Evolutionary conservation across 2,888 invertebrate genomes (phyloP), one percentile per base, ranked within the genome.

Genomic region (Chorisops tibialis): DNA sequence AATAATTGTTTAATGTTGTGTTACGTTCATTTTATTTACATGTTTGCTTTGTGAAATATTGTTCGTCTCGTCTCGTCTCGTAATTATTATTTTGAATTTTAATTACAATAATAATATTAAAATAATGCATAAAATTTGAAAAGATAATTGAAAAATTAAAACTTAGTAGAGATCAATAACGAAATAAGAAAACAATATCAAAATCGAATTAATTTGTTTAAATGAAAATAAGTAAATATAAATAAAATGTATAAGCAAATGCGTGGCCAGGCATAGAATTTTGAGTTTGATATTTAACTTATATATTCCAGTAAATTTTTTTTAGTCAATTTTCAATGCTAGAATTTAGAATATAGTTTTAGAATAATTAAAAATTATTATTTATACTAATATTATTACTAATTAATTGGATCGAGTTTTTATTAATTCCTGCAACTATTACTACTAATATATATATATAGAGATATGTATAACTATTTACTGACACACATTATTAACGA

Each of bases 221-320:
- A 62, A 58, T 35, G 45, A 61, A 63, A 65, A 63, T 50, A 54
- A 50, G 14, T 30, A n/a, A 24, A 50, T 50, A 35, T 39, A 4
- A 51, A 22, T 11, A 24, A 51, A 35, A 51, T n/a, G 30, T 35
- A 24, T 47, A 18, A 66, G 58, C 59, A 72, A 78, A 77, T 77
- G 77, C 77, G 77, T 77, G 77, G 77, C 77, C 78, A 75, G 77
- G 77, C 77, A 77, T 74, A 70, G 69, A 65, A 60, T 67, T 65
- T 62, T 49, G 50, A 60, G 48, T 59, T 59, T 9, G 14, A 18
- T 7, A 48, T 21, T 47, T 47, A 39, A 24, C 43, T 30, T 30
- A 41, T n/a, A 41, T 43, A 45, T 58, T 58, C 24, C 4, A 30
- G 30, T 30, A 30, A 7, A 5, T 5, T 7, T 30, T 30, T 30